Conservation (phyloP, 1,140 invertebrate genomes). For the Drosophila pachea region DNA sequence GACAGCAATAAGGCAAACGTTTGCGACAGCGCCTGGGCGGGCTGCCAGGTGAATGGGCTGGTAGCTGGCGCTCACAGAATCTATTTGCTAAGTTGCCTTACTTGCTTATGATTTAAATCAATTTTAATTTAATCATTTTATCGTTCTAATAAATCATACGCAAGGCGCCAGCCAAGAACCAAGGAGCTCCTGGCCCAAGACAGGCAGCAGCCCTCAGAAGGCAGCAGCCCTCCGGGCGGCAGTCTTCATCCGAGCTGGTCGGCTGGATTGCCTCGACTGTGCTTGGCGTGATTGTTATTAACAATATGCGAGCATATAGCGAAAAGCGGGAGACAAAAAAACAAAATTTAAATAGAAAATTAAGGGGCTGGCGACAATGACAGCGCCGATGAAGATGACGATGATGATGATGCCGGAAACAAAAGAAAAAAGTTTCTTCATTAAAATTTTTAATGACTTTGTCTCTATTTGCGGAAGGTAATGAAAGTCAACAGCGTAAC, state of each 20-base stretch:
- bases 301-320: constrained; percentile 58
- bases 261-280: background rate
- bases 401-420: constrained; percentile 49
- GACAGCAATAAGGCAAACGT: constrained; percentile 45
- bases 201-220: no score
- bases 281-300: constrained; percentile 56
- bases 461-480: constrained; percentile 72
- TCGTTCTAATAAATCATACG: constrained; percentile 72
- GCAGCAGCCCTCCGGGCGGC: no score
- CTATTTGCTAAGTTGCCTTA: constrained; percentile 14
- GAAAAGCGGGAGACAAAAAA: constrained; percentile 60
- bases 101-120: constrained; percentile 63
- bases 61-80: constrained; percentile 36
- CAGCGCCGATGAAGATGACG: constrained; percentile 34
- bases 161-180: constrained; percentile 27
- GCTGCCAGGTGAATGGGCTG: constrained; percentile 30
- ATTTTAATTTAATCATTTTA: constrained; percentile 78
- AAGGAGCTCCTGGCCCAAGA: no score
- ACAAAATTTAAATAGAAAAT: constrained; percentile 75
- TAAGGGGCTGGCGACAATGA: constrained; percentile 47
- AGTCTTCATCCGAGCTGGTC: background rate
- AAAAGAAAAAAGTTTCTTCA: constrained; percentile 75
- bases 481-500: constrained; percentile 73
- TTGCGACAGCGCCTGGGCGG: background rate
- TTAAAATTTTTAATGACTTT: constrained; percentile 76